Percentiles rank a stretch among this genome's conserved stretches.
These are phyloP conservation scores for Xestia ashworthii DNA, from an alignment of 2,888 invertebrate species.

Conservation along the genomic window DNA sequence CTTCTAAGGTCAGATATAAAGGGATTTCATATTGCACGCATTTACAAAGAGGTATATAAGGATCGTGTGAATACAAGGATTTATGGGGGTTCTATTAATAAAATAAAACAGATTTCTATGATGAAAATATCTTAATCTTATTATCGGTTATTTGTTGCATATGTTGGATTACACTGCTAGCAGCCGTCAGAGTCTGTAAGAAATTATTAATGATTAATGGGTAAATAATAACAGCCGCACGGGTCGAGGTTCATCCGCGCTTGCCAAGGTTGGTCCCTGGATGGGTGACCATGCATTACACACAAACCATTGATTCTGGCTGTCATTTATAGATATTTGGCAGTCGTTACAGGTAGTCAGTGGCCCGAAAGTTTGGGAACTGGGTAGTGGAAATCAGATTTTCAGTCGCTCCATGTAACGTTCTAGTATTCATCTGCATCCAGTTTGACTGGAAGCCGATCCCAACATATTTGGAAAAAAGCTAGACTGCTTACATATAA, in stretches of 20 bases:
- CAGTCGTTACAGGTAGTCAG: not conserved
- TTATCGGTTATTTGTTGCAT: constrained; percentile 1
- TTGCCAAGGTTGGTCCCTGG: not conserved
- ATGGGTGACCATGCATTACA: not conserved
- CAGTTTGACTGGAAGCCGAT: not conserved
- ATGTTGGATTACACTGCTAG: not conserved
- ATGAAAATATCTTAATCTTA: not conserved
- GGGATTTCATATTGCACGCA: not conserved
- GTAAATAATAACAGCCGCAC: not conserved
- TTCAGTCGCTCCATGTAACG: not conserved
- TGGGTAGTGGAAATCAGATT: not conserved
- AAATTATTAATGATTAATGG: not conserved
- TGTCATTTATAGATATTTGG: not conserved
- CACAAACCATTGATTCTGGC: not conserved
- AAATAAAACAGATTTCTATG: not conserved
- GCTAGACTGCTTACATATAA: not conserved
- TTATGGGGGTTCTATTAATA: not conserved
- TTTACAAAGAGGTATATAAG: not conserved
- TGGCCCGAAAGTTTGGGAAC: not conserved
- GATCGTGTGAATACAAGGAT: not conserved
- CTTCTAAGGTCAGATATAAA: not conserved
- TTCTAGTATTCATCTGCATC: not conserved
- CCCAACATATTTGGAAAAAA: not conserved
- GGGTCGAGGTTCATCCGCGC: not conserved
- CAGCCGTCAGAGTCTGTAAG: constrained; percentile 22